phyloP scores from a whole-genome alignment of 2,797 vertebrate genomes.

The Oreochromis mossambicus region DNA sequence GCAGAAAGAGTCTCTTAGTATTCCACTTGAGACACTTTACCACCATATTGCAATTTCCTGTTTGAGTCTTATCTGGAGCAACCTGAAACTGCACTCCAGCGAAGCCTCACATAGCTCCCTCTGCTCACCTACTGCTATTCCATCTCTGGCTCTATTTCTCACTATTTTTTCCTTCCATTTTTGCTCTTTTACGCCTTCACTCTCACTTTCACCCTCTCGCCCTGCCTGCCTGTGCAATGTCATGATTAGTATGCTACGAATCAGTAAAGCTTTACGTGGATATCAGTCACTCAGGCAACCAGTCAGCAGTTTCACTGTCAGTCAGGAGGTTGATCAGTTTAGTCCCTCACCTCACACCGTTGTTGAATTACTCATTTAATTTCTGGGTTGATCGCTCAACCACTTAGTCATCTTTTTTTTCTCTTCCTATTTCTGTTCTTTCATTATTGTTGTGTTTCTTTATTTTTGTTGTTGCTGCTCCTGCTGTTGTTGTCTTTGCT shows the following conservation, averaged over 20 bases:
- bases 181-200: neutral
- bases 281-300: constrained; percentile 43
- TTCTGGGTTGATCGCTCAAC: neutral
- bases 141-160: constrained; percentile 20
- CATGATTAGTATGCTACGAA: constrained; percentile 55
- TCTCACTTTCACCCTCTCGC: neutral
- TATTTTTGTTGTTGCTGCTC: neutral
- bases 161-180: neutral
- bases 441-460: neutral
- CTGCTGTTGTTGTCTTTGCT: neutral
- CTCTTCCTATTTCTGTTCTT: neutral
- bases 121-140: constrained; percentile 41
- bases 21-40: constrained; percentile 55
- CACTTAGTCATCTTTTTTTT: neutral
- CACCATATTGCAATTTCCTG: constrained; percentile 67
- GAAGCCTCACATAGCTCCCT: constrained; percentile 27
- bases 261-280: constrained; percentile 20
- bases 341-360: neutral
- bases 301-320: constrained; percentile 41
- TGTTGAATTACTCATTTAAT: constrained; percentile 31
- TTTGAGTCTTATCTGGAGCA: constrained; percentile 61
- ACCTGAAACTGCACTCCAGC: constrained; percentile 52
- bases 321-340: constrained; percentile 22
- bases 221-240: constrained; percentile 9
- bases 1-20: constrained; percentile 48